These are phyloP conservation scores for Ylistrum balloti DNA, from an alignment of 1,140 invertebrate species.

Conservation along the genomic window DNA sequence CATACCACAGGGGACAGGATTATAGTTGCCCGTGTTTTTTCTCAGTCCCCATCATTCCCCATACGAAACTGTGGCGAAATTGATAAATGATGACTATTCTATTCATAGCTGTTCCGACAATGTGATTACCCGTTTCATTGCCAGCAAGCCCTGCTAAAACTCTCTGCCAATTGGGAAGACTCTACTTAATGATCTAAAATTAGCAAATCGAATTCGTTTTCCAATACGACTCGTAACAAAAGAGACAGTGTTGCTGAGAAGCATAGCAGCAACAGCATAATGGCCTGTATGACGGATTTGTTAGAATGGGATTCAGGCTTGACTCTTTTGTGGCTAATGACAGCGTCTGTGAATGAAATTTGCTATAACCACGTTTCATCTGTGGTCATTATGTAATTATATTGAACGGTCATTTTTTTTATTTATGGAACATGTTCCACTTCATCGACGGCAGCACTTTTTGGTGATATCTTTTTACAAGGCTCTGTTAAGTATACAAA, in stretches of 20 bases:
- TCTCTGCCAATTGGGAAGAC: background rate
- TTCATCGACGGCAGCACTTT: background rate
- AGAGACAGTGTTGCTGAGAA: conserved; percentile 1
- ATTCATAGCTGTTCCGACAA: conserved; percentile 10
- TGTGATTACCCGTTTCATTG: conserved; percentile 38
- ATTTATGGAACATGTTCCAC: background rate
- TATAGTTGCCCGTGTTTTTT: background rate
- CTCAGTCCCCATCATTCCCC: background rate
- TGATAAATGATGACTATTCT: conserved; percentile 14
- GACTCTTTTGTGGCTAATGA: conserved; percentile 5
- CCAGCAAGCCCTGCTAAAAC: conserved; percentile 7
- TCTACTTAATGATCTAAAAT: conserved; percentile 40
- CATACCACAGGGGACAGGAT: background rate
- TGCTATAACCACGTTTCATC: background rate
- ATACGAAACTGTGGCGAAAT: background rate
- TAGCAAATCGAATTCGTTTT: conserved; percentile 31
- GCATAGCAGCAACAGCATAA: conserved; percentile 4
- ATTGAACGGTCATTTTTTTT: background rate
- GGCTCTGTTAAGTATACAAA: no score
- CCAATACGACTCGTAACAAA: background rate
- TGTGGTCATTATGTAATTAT: conserved; percentile 6
- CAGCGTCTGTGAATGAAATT: background rate
- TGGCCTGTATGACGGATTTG: background rate
- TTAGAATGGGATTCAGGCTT: background rate
- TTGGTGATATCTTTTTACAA: no score